Evolutionary conservation across 2,113 vertebrate species (phyloP), one percentile per base, ranked within the genome.

Genomic region (Sorex fumeus): DNA sequence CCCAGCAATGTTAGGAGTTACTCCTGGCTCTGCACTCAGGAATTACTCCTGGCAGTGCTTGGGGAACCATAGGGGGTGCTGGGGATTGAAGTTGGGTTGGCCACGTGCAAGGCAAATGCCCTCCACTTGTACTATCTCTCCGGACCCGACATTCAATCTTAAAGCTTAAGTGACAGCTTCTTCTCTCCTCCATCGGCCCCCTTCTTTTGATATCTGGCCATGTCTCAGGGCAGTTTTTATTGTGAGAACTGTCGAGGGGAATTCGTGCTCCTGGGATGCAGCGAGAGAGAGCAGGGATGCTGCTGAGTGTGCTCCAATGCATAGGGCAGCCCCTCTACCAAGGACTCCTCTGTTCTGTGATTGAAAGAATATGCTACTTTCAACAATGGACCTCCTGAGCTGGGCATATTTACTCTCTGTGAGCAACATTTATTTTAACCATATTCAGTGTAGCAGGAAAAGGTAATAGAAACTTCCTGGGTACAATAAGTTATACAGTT

Each of bases 381-480:
- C 3, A 25, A 36, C 32, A 27, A 0, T 83, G n/a, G 27, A 43
- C n/a, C 69, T 93, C 30, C 18, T 60, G 47, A 57, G 27, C 43
- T 53, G 50, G 25, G 4, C 8, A 66, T 57, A 18, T 86, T 25
- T 82, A 45, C 13, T 84, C 6, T 85, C 47, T 62, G 2, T 74
- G 21, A 43, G 34, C 21, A 71, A n/a, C 25, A 25, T 84, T 93
- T 70, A 30, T 81, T 93, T 87, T 71, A 90, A 43, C 57, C 15
- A 47, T 43, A 32, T 27, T 93, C 53, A 80, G 28, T 66, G 10
- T 76, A 89, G 45, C 43, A 91, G 80, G 88, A 84, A 36, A 72
- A 76, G 47, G n/a, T 66, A 70, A 47, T 80, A 87, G 67, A 67
- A 89, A 77, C 84, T 86, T 88, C 13, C 40, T 75, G 64, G 60